Percentiles rank a stretch among this genome's conserved stretches.
phyloP scores from a whole-genome alignment of 1,140 invertebrate genomes.

The Drosophila albomicans region DNA sequence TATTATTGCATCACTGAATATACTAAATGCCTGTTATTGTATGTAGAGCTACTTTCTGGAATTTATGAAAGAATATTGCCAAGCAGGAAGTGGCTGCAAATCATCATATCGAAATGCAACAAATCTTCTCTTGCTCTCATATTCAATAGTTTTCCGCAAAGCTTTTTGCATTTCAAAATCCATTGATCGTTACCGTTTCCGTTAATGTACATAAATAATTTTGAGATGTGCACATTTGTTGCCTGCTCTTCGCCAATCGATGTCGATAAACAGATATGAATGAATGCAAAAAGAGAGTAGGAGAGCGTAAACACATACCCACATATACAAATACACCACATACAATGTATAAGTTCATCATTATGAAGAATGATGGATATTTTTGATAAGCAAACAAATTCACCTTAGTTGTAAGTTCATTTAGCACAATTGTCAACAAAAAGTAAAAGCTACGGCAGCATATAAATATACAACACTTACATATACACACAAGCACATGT shows the following conservation, averaged over 20 bases:
- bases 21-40: neutral
- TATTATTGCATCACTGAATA: slow-evolving; percentile 2
- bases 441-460: slow-evolving; percentile 3
- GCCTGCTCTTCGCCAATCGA: slow-evolving; percentile 25
- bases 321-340: neutral
- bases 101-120: neutral
- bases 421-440: slow-evolving; percentile 64
- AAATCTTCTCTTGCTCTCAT: slow-evolving; percentile 15
- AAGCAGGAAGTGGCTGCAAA: neutral
- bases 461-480: too few relatives aligned
- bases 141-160: slow-evolving; percentile 15
- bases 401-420: slow-evolving; percentile 54
- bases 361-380: slow-evolving; percentile 16
- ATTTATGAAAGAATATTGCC: neutral
- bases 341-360: neutral
- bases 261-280: neutral
- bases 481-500: slow-evolving; percentile 2
- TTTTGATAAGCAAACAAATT: slow-evolving; percentile 48
- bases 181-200: slow-evolving; percentile 4
- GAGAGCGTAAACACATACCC: neutral
- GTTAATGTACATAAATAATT: slow-evolving; percentile 30
- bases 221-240: slow-evolving; percentile 31
- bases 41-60: neutral
- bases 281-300: neutral
- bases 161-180: neutral